A percentile compares a stretch with the other conserved stretches of the same genome.
Evolutionary conservation across 2,888 invertebrate species (phyloP).

Genomic region (Drosophila testacea): DNA sequence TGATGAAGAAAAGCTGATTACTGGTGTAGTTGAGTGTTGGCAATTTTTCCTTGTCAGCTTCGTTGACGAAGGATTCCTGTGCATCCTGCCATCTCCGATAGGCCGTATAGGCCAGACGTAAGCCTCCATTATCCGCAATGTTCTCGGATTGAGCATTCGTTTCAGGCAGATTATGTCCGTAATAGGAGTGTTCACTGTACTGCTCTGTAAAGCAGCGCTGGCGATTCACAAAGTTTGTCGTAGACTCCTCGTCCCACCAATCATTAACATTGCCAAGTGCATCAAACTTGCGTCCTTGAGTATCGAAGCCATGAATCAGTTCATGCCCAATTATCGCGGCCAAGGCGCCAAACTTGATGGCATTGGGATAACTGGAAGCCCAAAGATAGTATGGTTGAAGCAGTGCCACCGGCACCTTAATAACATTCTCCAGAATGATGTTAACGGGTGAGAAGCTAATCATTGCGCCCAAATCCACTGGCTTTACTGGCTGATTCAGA

Average conservation of each 20-base stretch:
- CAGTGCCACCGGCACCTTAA: slow-evolving; percentile 79
- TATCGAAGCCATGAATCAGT: slow-evolving; percentile 82
- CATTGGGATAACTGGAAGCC: slow-evolving; percentile 74
- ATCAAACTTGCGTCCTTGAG: slow-evolving; percentile 77
- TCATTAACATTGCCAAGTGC: slow-evolving; percentile 67
- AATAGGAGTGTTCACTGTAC: slow-evolving; percentile 71
- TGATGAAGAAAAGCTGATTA: slow-evolving; percentile 82
- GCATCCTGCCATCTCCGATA: slow-evolving; percentile 75
- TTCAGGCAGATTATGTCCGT: slow-evolving; percentile 63
- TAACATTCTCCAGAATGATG: slow-evolving; percentile 74
- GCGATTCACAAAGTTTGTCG: slow-evolving; percentile 60
- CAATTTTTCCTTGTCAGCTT: slow-evolving; percentile 65
- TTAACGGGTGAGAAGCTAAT: slow-evolving; percentile 77
- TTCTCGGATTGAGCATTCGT: slow-evolving; percentile 78
- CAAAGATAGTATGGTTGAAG: slow-evolving; percentile 79
- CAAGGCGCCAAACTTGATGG: slow-evolving; percentile 78
- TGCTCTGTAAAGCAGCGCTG: slow-evolving; percentile 78
- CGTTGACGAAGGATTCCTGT: slow-evolving; percentile 23
- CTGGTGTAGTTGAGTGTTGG: slow-evolving; percentile 74
- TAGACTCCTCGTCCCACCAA: slow-evolving; percentile 81
- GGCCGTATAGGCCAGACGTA: slow-evolving; percentile 81
- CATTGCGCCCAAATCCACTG: slow-evolving; percentile 55
- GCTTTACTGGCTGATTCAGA: slow-evolving; percentile 65
- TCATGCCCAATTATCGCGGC: slow-evolving; percentile 80
- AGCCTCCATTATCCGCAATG: slow-evolving; percentile 83